Evolutionary conservation across 2,797 vertebrate genomes (phyloP).

Genomic region (Girardinus metallicus): DNA sequence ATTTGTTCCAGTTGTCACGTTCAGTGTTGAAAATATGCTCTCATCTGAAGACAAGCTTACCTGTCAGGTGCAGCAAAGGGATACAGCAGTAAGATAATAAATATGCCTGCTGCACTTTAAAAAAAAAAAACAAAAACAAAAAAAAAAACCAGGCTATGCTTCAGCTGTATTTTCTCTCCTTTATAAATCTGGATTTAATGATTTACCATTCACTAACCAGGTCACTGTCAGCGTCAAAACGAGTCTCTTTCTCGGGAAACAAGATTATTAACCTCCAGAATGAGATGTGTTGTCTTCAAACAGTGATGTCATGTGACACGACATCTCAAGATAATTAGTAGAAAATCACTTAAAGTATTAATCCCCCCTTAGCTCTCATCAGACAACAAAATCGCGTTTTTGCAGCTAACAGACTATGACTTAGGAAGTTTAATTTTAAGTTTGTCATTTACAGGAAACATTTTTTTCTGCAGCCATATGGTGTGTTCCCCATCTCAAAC

Average conservation of each 20-base stretch:
- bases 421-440: background rate
- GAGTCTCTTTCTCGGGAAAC: background rate
- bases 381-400: background rate
- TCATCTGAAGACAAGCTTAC: conserved; percentile 3
- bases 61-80: background rate
- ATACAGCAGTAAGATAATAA: background rate
- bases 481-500: conserved; percentile 6
- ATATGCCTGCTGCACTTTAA: background rate
- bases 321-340: background rate
- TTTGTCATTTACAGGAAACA: background rate
- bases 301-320: background rate
- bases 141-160: background rate
- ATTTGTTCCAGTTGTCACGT: conserved; percentile 4
- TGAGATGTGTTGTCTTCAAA: background rate
- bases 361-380: background rate
- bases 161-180: background rate
- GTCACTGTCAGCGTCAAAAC: background rate
- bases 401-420: background rate
- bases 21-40: conserved; percentile 4
- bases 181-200: background rate
- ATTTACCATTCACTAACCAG: background rate
- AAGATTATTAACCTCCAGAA: background rate
- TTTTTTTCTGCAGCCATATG: conserved; percentile 8
- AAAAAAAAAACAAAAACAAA: background rate
- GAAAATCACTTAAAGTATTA: background rate